These are phyloP conservation scores for Episyrphus balteatus DNA, from an alignment of 1,140 invertebrate genomes.

Conservation along the genomic window DNA sequence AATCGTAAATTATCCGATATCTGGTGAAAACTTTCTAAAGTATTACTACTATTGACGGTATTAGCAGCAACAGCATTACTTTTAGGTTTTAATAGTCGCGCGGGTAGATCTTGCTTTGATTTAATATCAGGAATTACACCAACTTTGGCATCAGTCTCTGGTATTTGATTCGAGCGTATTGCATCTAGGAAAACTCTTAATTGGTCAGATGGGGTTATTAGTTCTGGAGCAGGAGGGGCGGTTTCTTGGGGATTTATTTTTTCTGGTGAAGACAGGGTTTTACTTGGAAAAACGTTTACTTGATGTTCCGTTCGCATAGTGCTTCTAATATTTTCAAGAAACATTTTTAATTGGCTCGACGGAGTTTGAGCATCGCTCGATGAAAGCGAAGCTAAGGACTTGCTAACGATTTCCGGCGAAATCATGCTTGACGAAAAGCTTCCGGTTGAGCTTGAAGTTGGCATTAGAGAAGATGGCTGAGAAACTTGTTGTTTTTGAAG, in stretches of 20 bases:
- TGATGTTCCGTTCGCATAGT: constrained; percentile 34
- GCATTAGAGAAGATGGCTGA: background rate
- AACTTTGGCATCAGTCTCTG: constrained; percentile 28
- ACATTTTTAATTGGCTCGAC: constrained; percentile 28
- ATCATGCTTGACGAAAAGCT: constrained; percentile 32
- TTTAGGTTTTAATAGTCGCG: constrained; percentile 10
- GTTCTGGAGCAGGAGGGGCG: background rate
- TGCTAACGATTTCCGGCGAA: constrained; percentile 32
- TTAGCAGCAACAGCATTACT: background rate
- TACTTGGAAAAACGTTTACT: background rate
- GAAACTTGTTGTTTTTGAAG: constrained; percentile 9
- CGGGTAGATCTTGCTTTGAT: constrained; percentile 7
- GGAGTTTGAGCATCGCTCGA: constrained; percentile 26
- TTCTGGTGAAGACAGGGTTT: no score
- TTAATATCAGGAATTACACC: constrained; percentile 25
- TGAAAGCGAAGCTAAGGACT: constrained; percentile 26
- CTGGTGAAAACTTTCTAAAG: constrained; percentile 34
- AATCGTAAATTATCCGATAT: constrained; percentile 34
- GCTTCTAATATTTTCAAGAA: constrained; percentile 34
- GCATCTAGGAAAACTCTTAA: constrained; percentile 33
- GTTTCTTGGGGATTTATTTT: background rate
- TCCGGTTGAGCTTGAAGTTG: constrained; percentile 9
- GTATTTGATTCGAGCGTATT: constrained; percentile 35
- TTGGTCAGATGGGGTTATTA: constrained; percentile 34
- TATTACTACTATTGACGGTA: background rate